Evolutionary conservation across 2,888 invertebrate genomes (phyloP).

Genomic region (Pterobdella sp.): DNA sequence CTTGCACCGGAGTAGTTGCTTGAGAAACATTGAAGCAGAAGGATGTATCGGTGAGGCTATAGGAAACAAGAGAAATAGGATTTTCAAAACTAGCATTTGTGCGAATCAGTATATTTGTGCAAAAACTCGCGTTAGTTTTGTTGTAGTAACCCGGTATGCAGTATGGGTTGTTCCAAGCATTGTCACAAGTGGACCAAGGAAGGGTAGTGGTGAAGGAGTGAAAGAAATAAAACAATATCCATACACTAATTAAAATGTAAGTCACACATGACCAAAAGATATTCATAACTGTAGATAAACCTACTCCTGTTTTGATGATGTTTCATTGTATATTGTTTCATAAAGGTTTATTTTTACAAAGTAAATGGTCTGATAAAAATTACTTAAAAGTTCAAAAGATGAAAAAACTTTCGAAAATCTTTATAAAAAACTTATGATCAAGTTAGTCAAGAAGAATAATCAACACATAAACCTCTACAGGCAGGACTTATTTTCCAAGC

Average conservation of each 20-base stretch:
- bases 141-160: conserved; percentile 55
- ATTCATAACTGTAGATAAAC: conserved; percentile 96
- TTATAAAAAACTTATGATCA: too few species aligned
- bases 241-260: conserved; percentile 96
- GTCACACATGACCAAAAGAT: conserved; percentile 99
- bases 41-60: not conserved
- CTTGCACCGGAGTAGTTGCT: conserved; percentile 96
- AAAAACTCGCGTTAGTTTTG: too few species aligned
- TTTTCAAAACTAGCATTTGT: too few species aligned
- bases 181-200: conserved; percentile 88
- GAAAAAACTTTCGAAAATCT: too few species aligned
- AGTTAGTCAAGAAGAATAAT: not conserved
- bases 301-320: conserved; percentile 65
- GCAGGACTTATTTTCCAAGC: conserved; percentile 96
- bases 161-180: conserved; percentile 84
- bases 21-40: too few species aligned
- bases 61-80: not conserved
- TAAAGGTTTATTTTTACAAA: too few species aligned
- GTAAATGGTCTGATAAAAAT: not conserved
- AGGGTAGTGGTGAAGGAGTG: conserved; percentile 58
- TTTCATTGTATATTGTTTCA: too few species aligned
- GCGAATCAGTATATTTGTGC: too few species aligned
- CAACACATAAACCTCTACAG: conserved; percentile 75
- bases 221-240: conserved; percentile 96
- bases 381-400: not conserved